phyloP scores from a whole-genome alignment of 2,888 invertebrate genomes.

The Calliphora vomitoria region DNA sequence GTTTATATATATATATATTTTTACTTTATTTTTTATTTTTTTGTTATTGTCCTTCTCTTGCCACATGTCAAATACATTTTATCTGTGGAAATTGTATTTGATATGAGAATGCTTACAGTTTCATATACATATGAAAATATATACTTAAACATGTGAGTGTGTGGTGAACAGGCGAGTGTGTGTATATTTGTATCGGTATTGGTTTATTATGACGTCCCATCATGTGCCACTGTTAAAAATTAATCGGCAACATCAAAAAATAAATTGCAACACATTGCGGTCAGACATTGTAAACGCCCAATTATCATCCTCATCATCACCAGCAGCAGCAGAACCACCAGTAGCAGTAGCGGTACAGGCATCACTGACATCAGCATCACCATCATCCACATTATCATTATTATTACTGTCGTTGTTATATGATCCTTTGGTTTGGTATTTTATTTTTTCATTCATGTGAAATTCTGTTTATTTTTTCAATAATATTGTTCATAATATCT shows the following conservation, averaged over 20 bases:
- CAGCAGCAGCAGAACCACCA: constrained; percentile 20
- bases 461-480: background rate
- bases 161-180: background rate
- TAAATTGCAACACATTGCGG: constrained; percentile 74
- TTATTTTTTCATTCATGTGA: background rate
- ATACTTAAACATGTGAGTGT: background rate
- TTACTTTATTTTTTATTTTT: background rate
- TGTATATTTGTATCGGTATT: constrained; percentile 16
- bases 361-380: constrained; percentile 45
- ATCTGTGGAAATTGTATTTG: constrained; percentile 67
- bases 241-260: constrained; percentile 73
- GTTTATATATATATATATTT: background rate
- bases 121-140: background rate
- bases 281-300: constrained; percentile 72
- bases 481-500: background rate
- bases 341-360: background rate
- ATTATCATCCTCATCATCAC: constrained; percentile 69
- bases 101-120: constrained; percentile 41
- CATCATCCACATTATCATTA: constrained; percentile 41
- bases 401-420: constrained; percentile 30
- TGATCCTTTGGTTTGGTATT: constrained; percentile 43
- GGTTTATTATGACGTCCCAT: constrained; percentile 65
- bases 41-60: constrained; percentile 17
- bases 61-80: constrained; percentile 72
- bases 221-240: constrained; percentile 71